Evolutionary conservation across 1,140 invertebrate species (phyloP).

Genomic region (Bombus polaris): DNA sequence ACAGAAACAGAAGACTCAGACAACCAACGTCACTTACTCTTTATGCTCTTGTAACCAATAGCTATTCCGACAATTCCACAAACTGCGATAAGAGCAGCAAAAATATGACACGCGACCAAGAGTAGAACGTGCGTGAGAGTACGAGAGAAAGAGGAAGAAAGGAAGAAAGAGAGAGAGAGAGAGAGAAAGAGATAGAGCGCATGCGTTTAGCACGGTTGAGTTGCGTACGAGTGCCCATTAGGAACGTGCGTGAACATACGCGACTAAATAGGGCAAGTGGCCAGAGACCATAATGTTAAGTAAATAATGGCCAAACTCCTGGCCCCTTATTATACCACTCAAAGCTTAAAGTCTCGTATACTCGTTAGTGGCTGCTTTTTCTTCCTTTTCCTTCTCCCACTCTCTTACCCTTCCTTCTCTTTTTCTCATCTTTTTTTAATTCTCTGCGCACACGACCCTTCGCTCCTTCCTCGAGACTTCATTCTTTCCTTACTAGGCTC

Average conservation of each 20-base stretch:
- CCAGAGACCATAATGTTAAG: conserved; percentile 71
- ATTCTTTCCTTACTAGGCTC: conserved; percentile 40
- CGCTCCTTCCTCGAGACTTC: conserved; percentile 53
- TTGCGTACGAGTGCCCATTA: conserved; percentile 72
- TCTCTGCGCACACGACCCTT: conserved; percentile 53
- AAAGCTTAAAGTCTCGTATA: conserved; percentile 67
- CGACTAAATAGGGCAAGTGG: conserved; percentile 63
- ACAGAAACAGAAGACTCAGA: not conserved
- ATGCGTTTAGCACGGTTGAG: conserved; percentile 59
- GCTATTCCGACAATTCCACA: not conserved
- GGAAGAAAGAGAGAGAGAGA: not conserved
- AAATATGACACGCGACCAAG: conserved; percentile 56
- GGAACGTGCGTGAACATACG: conserved; percentile 69
- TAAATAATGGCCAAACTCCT: conserved; percentile 76
- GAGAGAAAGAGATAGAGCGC: conserved; percentile 13
- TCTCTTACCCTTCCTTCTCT: not conserved
- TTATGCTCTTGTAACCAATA: not conserved
- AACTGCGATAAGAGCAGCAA: conserved; percentile 34
- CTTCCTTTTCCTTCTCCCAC: not conserved
- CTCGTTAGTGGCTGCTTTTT: conserved; percentile 69
- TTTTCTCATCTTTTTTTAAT: conserved; percentile 54
- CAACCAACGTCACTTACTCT: not conserved
- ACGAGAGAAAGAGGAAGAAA: not conserved
- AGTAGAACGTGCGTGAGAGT: not conserved
- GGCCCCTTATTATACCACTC: conserved; percentile 75